Evolutionary conservation across 1,140 invertebrate species (phyloP), one percentile per base, ranked within the genome.

Genomic region (Archegozetes longisetosus): DNA sequence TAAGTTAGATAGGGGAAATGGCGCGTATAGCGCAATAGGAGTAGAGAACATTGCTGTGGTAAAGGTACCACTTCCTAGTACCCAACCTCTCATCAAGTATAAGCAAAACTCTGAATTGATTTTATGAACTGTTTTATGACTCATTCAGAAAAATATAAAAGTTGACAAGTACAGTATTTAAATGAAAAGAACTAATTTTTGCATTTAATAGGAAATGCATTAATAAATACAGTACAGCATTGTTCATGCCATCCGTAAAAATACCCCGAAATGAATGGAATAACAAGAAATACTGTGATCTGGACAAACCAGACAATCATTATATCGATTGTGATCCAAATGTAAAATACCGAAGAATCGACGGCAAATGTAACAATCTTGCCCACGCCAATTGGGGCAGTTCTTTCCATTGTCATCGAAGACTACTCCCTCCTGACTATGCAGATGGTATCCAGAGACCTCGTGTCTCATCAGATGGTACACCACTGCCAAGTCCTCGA

Each of bases 341-440:
- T 40, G 55, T 51, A 40, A 90, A 90, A 67, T 95, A 92, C 71
- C 76, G 91, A 1, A 75, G 86, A 6, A 80, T 83, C 58, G 88
- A 92, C 71, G 91, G 89, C 0, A 80, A 89, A 1, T 95, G 90
- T 72, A 94, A 89, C 61, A 95, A 94, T 70, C 73, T 91, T 40
- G 76, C 85, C 47, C 80, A 92, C 73, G 88, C 89, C 0, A 84
- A 83, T 0, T 91, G 88, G 87, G 90, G 91, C 0, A 80, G 85
- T 20, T 79, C 82, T 0, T 50, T 50, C 22, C 29, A 51, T 23
- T 62, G 61, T 64, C 75, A 71, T 60, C 76, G 76, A 56, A 69
- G 82, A 57, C 68, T 84, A 46, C 66, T 84, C 46, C 75, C 77
- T 53, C 75, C 83, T 1, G 75, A 73, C 65, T 85, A 84, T 68